These are phyloP conservation scores for Stegana nigrithorax DNA, from an alignment of 2,888 invertebrate species.

Conservation along the genomic window DNA sequence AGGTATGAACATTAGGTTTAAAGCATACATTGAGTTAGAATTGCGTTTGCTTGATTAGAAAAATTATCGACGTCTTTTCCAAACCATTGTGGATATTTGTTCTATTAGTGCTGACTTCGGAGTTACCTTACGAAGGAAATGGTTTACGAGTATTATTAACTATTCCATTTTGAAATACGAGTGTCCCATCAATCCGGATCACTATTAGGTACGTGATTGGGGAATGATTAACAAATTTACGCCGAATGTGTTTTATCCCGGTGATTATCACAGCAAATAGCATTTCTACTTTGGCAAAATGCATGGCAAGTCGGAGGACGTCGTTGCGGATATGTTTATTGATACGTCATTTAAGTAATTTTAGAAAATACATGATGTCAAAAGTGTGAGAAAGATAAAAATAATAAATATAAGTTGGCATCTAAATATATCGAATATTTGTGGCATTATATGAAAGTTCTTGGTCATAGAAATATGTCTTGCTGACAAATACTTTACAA, in stretches of 20 bases:
- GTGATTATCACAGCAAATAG: constrained; percentile 23
- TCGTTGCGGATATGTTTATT: neutral
- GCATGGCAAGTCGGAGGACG: neutral
- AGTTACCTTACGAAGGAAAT: neutral
- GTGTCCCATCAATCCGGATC: constrained; percentile 31
- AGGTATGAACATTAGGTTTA: too few relatives aligned
- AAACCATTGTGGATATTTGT: constrained; percentile 24
- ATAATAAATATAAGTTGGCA: too few relatives aligned
- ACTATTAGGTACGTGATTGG: constrained; percentile 26
- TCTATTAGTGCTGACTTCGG: neutral
- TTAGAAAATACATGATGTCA: too few relatives aligned
- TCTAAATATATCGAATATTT: too few relatives aligned
- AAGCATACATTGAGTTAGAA: constrained; percentile 27
- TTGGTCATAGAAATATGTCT: too few relatives aligned
- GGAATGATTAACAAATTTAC: neutral
- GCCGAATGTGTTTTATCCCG: constrained; percentile 22
- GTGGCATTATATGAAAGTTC: too few relatives aligned
- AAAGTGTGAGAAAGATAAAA: too few relatives aligned
- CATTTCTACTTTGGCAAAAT: constrained; percentile 14
- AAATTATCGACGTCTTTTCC: constrained; percentile 32
- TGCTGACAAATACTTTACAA: too few relatives aligned
- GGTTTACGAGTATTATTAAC: too few relatives aligned
- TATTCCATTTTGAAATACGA: constrained; percentile 30
- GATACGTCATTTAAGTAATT: too few relatives aligned
- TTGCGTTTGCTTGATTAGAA: constrained; percentile 1